These are phyloP conservation scores for Oasisia sp. DNA, from an alignment of 2,888 invertebrate genomes.

Conservation along the genomic window DNA sequence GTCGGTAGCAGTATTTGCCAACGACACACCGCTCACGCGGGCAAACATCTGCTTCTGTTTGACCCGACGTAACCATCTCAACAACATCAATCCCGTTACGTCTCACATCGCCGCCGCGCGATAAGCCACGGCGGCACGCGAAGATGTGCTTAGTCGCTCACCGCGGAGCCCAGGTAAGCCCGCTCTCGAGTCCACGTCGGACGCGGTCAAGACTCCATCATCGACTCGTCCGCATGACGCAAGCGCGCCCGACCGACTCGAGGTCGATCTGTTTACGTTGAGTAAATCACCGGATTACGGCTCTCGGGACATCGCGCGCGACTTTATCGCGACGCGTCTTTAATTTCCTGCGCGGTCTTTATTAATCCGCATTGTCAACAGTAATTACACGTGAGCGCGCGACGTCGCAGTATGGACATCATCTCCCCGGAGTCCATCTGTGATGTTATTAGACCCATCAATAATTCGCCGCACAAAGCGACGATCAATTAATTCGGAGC, in stretches of 20 bases:
- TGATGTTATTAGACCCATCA: background rate
- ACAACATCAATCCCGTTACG: background rate
- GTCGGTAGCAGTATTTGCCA: no score
- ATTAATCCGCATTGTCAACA: conserved; percentile 13
- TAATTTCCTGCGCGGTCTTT: conserved; percentile 1
- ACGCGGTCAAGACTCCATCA: background rate
- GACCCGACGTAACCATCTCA: background rate
- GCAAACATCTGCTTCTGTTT: background rate
- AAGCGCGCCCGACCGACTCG: background rate
- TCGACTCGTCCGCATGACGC: background rate
- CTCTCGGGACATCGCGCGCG: background rate
- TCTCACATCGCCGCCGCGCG: background rate
- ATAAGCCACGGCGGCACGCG: background rate
- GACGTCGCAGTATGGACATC: background rate
- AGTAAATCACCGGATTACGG: background rate
- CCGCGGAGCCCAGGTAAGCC: background rate
- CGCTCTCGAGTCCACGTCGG: background rate
- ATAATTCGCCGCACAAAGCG: conserved; percentile 13
- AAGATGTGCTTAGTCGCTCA: background rate
- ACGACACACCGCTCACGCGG: background rate
- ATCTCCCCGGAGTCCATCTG: background rate
- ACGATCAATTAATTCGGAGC: background rate
- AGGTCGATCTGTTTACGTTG: conserved; percentile 3
- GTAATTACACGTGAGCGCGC: background rate
- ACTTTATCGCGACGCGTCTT: conserved; percentile 4